Conservation (phyloP, 2,113 vertebrate genomes). For the Clarias magur region DNA sequence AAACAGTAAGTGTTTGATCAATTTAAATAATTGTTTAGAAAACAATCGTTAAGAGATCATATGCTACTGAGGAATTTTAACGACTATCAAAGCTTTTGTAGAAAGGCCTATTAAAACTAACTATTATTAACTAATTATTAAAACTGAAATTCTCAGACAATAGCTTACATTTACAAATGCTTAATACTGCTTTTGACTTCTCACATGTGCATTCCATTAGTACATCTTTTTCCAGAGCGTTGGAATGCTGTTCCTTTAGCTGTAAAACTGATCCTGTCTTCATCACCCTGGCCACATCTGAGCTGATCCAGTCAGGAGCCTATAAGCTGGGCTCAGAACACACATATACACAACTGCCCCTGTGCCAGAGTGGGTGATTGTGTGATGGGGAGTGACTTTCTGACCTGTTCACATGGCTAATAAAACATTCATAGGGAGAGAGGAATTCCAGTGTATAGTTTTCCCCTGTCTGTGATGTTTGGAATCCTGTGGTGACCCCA, state of each 20-base stretch:
- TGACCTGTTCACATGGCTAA: constrained; percentile 80
- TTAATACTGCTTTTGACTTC: constrained; percentile 19
- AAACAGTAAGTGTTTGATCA: neutral
- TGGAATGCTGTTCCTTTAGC: constrained; percentile 51
- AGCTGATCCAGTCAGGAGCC: constrained; percentile 50
- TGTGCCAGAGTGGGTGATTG: constrained; percentile 58
- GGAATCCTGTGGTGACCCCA: constrained; percentile 81
- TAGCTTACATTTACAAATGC: constrained; percentile 38
- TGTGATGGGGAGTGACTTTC: constrained; percentile 65
- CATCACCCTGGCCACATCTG: constrained; percentile 42
- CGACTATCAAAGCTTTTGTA: neutral
- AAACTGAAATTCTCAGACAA: neutral
- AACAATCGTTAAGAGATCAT: neutral
- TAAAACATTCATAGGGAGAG: constrained; percentile 78
- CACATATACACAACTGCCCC: constrained; percentile 46
- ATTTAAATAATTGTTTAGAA: neutral
- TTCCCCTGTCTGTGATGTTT: constrained; percentile 74
- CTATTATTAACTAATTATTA: neutral
- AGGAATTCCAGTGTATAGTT: constrained; percentile 78
- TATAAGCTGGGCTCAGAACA: constrained; percentile 50
- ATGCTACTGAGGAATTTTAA: neutral
- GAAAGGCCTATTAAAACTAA: neutral
- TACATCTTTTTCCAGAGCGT: constrained; percentile 41
- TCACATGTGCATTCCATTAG: constrained; percentile 53
- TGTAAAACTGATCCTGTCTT: constrained; percentile 52